Conservation (phyloP, 1,140 invertebrate genomes). For the Achroia grisella region DNA sequence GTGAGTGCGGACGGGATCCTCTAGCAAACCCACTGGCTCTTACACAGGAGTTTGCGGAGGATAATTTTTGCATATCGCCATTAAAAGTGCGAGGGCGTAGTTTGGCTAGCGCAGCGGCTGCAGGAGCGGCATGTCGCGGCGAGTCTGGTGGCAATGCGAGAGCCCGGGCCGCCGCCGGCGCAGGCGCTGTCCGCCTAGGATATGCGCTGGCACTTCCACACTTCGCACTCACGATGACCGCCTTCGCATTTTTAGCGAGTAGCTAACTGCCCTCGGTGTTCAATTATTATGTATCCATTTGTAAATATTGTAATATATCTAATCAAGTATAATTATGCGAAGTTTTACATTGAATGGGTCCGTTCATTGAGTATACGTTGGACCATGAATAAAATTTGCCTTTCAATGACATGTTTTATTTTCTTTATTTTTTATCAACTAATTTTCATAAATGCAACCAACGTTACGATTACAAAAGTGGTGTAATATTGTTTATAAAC, state of each 20-base stretch:
- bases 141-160: constrained; percentile 54
- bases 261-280: constrained; percentile 58
- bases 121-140: constrained; percentile 74
- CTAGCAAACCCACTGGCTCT: constrained; percentile 82
- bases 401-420: constrained; percentile 52
- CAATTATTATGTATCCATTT: constrained; percentile 53
- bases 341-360: constrained; percentile 69
- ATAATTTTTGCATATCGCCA: constrained; percentile 89
- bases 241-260: constrained; percentile 47
- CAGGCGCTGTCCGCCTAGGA: constrained; percentile 19
- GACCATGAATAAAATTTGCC: constrained; percentile 70
- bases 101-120: constrained; percentile 81
- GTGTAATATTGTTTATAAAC: no score
- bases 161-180: constrained; percentile 48
- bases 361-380: constrained; percentile 70
- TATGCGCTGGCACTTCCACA: constrained; percentile 23
- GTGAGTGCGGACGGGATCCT: constrained; percentile 86
- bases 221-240: constrained; percentile 32
- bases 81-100: constrained; percentile 84
- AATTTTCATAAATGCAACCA: no score
- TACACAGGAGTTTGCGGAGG: constrained; percentile 80
- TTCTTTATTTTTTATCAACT: no score
- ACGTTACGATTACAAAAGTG: no score
- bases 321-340: constrained; percentile 52
- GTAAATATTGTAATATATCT: constrained; percentile 70